A percentile compares a stretch with the other conserved stretches of the same genome.
phyloP scores from a whole-genome alignment of 64 coral and sea anemone genomes.

The Platygyra sinensis region DNA sequence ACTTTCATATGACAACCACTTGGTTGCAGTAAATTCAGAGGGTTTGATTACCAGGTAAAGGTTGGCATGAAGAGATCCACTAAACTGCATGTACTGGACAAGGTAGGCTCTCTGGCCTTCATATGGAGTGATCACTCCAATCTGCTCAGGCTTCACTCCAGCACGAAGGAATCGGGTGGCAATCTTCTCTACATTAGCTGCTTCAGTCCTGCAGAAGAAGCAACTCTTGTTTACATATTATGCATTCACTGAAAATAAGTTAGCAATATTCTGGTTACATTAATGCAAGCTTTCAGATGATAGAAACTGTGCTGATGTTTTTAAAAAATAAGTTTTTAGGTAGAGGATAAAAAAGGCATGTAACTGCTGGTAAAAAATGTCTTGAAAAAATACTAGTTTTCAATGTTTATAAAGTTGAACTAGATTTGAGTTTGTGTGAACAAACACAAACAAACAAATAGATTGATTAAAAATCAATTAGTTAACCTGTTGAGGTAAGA shows the following conservation, averaged over 20 bases:
- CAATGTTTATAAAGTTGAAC: too few species aligned
- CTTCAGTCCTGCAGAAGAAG: slow-evolving; percentile 74
- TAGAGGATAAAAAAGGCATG: too few species aligned
- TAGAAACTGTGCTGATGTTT: too few species aligned
- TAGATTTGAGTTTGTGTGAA: too few species aligned
- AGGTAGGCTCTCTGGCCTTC: slow-evolving; percentile 97
- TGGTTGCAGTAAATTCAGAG: not conserved
- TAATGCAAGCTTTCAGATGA: too few species aligned
- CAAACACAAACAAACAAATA: too few species aligned
- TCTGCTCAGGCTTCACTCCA: slow-evolving; percentile 96
- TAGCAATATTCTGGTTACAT: too few species aligned
- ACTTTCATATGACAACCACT: too few species aligned
- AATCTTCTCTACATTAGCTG: slow-evolving; percentile 99
- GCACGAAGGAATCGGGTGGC: slow-evolving; percentile 92
- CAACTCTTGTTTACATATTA: not conserved
- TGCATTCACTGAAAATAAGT: too few species aligned
- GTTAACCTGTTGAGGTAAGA: slow-evolving; percentile 96
- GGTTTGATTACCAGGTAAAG: slow-evolving; percentile 74
- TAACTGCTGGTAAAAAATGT: too few species aligned
- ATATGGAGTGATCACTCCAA: slow-evolving; percentile 99
- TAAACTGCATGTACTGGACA: slow-evolving; percentile 99
- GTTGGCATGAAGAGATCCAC: slow-evolving; percentile 97
- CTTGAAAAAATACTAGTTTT: too few species aligned
- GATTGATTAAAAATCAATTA: not conserved
- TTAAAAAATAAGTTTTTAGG: too few species aligned